phyloP scores from a whole-genome alignment of 2,797 vertebrate species.

The Ataeniobius toweri region DNA sequence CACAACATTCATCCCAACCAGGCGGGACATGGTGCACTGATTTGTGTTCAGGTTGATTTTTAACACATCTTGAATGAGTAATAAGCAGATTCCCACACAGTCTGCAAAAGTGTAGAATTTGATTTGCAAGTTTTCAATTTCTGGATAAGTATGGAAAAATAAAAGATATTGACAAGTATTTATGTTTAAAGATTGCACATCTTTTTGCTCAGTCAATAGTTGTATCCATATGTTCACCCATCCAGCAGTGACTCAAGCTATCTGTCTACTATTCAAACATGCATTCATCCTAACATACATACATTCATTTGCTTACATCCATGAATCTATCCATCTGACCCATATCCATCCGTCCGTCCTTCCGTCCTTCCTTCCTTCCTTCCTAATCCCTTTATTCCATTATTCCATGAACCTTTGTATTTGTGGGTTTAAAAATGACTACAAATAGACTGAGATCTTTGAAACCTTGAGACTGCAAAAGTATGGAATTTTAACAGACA shows the following conservation, averaged over 20 bases:
- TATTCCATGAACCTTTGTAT: too few relatives aligned
- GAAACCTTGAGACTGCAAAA: background rate
- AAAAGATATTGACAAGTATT: too few relatives aligned
- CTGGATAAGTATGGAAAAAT: background rate
- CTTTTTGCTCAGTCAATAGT: background rate
- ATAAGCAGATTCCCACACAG: background rate
- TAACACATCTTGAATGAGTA: constrained; percentile 29
- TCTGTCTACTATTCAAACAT: background rate
- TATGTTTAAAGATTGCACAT: too few relatives aligned
- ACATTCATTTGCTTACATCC: background rate
- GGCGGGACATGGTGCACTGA: constrained; percentile 13
- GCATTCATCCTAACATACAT: background rate
- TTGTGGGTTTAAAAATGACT: too few relatives aligned
- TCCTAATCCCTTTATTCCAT: background rate
- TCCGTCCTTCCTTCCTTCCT: too few relatives aligned
- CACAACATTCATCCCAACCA: constrained; percentile 21
- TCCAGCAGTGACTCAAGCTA: background rate
- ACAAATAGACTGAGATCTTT: too few relatives aligned
- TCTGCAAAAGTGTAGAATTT: background rate
- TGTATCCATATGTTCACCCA: background rate
- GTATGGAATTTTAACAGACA: background rate
- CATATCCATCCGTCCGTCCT: too few relatives aligned
- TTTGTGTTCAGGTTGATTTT: constrained; percentile 28
- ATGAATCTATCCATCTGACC: background rate
- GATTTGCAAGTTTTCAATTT: background rate